Evolutionary conservation across 2,113 vertebrate species (phyloP).

Genomic region (Crotalus helleri): DNA sequence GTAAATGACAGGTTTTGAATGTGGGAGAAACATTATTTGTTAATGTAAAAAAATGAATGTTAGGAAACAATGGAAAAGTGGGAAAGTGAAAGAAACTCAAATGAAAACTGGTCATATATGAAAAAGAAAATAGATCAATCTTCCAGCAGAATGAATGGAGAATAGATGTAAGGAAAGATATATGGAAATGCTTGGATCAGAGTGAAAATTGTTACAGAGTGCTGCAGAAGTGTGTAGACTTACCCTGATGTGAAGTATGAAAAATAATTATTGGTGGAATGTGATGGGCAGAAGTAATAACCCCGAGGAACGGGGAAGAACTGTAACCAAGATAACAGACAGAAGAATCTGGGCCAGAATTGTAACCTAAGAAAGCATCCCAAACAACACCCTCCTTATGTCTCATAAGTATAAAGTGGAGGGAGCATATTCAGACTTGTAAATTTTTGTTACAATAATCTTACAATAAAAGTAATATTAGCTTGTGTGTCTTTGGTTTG

Average conservation of each 20-base stretch:
- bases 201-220: not conserved
- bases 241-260: not conserved
- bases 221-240: not conserved
- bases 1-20: not conserved
- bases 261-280: not conserved
- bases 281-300: not conserved
- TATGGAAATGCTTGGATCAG: not conserved
- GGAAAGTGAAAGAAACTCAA: not conserved
- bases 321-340: not conserved
- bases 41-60: not conserved
- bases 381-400: not conserved
- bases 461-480: not conserved
- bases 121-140: not conserved
- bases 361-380: not conserved
- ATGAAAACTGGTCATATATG: not conserved
- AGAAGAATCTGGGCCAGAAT: not conserved
- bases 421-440: not conserved
- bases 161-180: not conserved
- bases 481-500: not conserved
- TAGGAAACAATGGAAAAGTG: not conserved
- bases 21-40: not conserved
- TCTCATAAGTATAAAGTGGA: not conserved
- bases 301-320: not conserved
- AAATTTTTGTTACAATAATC: not conserved
- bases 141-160: not conserved